phyloP scores from a whole-genome alignment of 2,113 vertebrate species.

The Capra hircus region DNA sequence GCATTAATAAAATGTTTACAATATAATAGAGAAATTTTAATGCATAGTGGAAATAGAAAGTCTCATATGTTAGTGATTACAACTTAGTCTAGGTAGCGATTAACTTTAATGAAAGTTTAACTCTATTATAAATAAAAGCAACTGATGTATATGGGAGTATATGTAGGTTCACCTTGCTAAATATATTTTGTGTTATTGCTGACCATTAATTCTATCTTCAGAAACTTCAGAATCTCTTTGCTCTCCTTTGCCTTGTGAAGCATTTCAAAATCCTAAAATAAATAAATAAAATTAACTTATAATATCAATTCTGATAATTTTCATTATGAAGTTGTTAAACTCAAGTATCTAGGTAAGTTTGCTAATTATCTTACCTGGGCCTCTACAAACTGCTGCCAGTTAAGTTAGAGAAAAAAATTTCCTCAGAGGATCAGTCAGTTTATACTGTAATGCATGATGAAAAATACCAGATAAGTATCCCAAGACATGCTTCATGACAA shows the following conservation, averaged over 20 bases:
- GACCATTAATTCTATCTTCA: conserved; percentile 13
- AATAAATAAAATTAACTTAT: background rate
- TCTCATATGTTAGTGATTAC: background rate
- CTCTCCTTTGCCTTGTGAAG: conserved; percentile 15
- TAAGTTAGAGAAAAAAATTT: background rate
- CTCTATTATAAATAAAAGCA: background rate
- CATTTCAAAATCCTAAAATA: conserved; percentile 42
- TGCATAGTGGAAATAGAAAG: background rate
- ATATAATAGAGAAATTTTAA: background rate
- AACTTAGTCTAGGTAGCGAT: background rate
- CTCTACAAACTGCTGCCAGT: background rate
- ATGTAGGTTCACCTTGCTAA: background rate
- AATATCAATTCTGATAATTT: background rate
- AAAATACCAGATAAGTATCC: background rate
- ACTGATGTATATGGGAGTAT: background rate
- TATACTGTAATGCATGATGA: background rate
- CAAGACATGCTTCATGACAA: background rate
- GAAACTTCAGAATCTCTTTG: conserved; percentile 28
- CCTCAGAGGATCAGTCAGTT: background rate
- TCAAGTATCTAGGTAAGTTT: background rate
- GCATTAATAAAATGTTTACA: background rate
- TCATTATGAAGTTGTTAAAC: background rate
- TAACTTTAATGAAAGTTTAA: background rate
- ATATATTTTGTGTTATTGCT: background rate
- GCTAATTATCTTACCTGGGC: background rate